These are phyloP conservation scores for Loxodonta africana DNA, from an alignment of 2,113 vertebrate genomes.

Conservation along the genomic window DNA sequence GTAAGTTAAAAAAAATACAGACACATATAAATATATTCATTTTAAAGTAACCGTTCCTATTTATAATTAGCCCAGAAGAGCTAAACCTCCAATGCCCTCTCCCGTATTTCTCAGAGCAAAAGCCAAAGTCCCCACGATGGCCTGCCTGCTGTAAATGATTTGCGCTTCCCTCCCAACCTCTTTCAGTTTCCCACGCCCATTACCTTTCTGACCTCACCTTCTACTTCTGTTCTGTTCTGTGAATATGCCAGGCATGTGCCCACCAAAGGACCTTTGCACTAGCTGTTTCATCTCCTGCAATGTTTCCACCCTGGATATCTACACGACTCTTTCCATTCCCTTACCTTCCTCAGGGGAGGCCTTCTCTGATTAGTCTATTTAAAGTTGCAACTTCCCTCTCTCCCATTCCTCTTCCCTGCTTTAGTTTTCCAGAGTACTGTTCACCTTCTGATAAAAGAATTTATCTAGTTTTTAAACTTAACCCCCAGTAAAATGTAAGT, in stretches of 20 bases:
- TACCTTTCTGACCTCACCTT: neutral
- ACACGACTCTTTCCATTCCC: neutral
- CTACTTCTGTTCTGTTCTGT: neutral
- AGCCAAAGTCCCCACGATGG: neutral
- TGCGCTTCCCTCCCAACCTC: neutral
- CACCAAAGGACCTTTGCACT: neutral
- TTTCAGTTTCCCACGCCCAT: fast-evolving
- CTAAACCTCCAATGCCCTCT: neutral
- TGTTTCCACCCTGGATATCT: neutral
- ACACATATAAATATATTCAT: neutral
- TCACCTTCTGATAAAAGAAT: neutral
- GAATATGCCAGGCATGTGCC: neutral
- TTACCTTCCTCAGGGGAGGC: neutral
- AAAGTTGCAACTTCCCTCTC: neutral
- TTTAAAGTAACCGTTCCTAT: neutral
- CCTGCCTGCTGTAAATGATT: fast-evolving
- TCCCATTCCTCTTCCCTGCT: neutral
- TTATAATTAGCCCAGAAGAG: neutral
- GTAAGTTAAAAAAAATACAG: neutral
- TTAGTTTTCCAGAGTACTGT: neutral
- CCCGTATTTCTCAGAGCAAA: neutral
- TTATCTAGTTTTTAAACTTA: neutral
- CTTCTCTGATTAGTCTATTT: neutral
- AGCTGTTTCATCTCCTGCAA: neutral
- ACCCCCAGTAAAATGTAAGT: neutral